Evolutionary conservation across 2,888 invertebrate genomes (phyloP).

Genomic region (Lepetodrilus schrolli): DNA sequence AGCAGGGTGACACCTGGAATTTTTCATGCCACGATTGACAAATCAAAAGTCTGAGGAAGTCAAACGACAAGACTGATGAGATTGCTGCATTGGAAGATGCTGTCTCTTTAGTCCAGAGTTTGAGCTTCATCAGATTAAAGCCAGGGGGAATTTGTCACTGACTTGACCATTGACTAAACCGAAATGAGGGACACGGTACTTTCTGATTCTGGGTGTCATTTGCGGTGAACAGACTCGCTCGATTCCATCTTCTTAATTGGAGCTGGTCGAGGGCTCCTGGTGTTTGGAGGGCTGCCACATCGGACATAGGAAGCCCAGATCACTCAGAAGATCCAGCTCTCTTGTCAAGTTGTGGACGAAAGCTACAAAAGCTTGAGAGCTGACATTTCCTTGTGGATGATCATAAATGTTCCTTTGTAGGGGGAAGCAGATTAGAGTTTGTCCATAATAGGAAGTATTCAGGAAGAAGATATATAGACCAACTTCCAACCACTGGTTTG

Average conservation of each 20-base stretch:
- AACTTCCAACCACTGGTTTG: slow-evolving; percentile 30
- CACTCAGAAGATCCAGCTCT: not conserved
- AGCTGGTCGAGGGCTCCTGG: not conserved
- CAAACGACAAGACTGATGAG: slow-evolving; percentile 19
- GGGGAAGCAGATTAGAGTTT: not conserved
- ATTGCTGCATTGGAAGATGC: not conserved
- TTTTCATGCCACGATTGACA: slow-evolving; percentile 16
- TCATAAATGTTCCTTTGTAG: slow-evolving; percentile 17
- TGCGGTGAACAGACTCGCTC: slow-evolving; percentile 12
- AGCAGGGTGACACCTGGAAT: slow-evolving; percentile 16
- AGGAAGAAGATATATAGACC: slow-evolving; percentile 15
- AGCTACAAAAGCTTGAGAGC: slow-evolving; percentile 6
- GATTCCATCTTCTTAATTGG: slow-evolving; percentile 33
- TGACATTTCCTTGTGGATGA: slow-evolving; percentile 2
- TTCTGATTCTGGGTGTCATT: slow-evolving; percentile 29
- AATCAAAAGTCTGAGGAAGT: slow-evolving; percentile 21
- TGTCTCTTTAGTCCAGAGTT: not conserved
- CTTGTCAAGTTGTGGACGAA: not conserved
- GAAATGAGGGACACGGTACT: not conserved
- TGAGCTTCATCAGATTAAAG: slow-evolving; percentile 21
- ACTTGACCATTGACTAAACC: slow-evolving; percentile 27
- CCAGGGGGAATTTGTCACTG: slow-evolving; percentile 26
- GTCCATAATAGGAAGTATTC: not conserved
- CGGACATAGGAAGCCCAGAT: not conserved
- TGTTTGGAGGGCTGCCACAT: slow-evolving; percentile 29